Evolutionary conservation across 2,888 invertebrate species (phyloP), one percentile per base, ranked within the genome.

Genomic region (Seira musarum): DNA sequence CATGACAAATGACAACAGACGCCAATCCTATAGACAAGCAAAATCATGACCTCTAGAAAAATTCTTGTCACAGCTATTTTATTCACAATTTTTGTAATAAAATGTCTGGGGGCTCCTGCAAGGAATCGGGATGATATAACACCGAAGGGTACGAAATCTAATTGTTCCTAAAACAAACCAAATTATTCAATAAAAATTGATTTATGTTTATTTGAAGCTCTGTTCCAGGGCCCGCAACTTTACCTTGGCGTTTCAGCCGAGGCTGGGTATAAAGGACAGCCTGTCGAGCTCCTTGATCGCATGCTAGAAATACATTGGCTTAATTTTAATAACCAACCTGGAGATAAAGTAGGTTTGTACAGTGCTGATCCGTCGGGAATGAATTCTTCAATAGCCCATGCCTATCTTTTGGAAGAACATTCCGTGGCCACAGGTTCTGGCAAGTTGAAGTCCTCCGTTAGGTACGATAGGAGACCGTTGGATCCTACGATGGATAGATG

Each of bases 301-400:
- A 66, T 70, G 71, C 25, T 86, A 10, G 84, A 83, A 66, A 40
- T 86, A 6, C 82, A 86, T 24, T 86, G 86, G 86, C 17, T 68
- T 8, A 83, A 83, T 65, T 81, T 84, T 21, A 17, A 75, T 25
- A 61, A 46, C 6, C 0, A 5, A 5, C 35, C 64, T 6, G 53
- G 30, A 17, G 86, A 88, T 79, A 88, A 85, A 84, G 85, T 88
- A 15, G 88, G 87, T 3, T 76, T 88, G 1, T 88, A 86, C 73
- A 81, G 86, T 61, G 83, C 83, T 25, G 87, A 88, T 53, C 88
- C 88, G 10, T 10, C 13, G 15, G 70, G 72, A 0, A 81, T 74
- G 60, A 66, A 66, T 24, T 24, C 80, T 1, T 35, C 46, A n/a
- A 15, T 53, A 15, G 17, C 65, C 30, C n/a, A 22, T n/a, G 60